phyloP scores from a whole-genome alignment of 37 sponge, comb jelly and placozoan genomes.

The Bolinopsis microptera region DNA sequence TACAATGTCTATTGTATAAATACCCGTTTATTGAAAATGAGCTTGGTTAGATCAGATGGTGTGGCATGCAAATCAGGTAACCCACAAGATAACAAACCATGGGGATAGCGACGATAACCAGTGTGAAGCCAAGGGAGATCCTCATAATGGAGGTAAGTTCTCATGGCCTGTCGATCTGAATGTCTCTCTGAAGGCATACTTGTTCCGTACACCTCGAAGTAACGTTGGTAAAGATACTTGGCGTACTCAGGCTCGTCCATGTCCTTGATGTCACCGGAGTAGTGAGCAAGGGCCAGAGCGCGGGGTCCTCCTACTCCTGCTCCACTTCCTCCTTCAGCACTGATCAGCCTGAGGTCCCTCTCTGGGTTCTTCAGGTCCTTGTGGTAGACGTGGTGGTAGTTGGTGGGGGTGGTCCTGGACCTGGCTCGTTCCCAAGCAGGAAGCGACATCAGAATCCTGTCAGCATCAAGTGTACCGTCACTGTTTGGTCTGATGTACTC shows the following conservation, averaged over 20 bases:
- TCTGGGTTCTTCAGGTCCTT: neutral
- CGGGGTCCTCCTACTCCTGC: neutral
- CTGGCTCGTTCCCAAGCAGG: neutral
- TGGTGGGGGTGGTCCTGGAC: neutral
- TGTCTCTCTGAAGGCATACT: neutral
- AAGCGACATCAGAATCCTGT: constrained; percentile 4
- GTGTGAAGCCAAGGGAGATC: constrained; percentile 36
- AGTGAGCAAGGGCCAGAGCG: constrained; percentile 7
- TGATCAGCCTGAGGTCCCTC: neutral
- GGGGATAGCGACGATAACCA: neutral
- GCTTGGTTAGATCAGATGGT: too few relatives aligned
- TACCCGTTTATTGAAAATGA: too few relatives aligned
- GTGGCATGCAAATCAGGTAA: neutral
- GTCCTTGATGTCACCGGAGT: neutral
- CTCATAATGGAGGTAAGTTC: neutral
- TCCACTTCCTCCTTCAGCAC: neutral
- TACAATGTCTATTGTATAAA: too few relatives aligned
- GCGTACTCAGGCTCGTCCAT: constrained; percentile 29
- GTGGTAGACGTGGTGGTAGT: constrained; percentile 39
- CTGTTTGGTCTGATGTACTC: constrained; percentile 42
- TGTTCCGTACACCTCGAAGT: neutral
- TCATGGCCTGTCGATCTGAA: neutral
- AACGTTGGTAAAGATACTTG: constrained; percentile 45
- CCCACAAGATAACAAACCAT: constrained; percentile 37
- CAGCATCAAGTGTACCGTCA: constrained; percentile 48